Percentiles rank a stretch among this genome's conserved stretches.
Conservation (phyloP, 2,888 invertebrate genomes). For the Myathropa florea region DNA sequence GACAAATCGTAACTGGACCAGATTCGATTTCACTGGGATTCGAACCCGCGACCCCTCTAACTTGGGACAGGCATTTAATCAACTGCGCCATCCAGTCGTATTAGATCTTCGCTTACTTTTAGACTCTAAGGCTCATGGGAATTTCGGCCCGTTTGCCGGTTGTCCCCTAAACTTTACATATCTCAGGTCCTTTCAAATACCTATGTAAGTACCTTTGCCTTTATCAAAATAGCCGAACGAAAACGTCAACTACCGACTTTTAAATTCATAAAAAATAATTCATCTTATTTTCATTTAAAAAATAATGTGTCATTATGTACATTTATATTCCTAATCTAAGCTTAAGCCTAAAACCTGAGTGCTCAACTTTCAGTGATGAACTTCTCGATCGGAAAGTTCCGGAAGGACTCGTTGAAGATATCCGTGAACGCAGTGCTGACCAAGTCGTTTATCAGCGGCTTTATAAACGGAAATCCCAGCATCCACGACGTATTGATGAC, state of each 20-base stretch:
- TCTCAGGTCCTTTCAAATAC: too few relatives aligned
- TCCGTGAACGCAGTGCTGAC: constrained; percentile 92
- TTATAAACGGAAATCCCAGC: constrained; percentile 88
- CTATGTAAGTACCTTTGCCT: too few relatives aligned
- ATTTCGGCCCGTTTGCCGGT: too few relatives aligned
- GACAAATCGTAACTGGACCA: too few relatives aligned
- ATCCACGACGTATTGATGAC: constrained; percentile 92
- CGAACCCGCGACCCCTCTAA: too few relatives aligned
- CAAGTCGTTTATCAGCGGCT: constrained; percentile 90
- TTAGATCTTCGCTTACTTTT: too few relatives aligned
- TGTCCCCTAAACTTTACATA: too few relatives aligned
- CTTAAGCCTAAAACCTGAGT: constrained; percentile 10
- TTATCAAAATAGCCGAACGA: too few relatives aligned
- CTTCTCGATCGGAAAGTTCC: constrained; percentile 86
- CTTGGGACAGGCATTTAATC: too few relatives aligned
- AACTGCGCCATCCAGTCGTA: too few relatives aligned
- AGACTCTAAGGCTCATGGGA: too few relatives aligned
- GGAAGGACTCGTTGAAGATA: constrained; percentile 89
- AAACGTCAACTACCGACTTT: neutral
- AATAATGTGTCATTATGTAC: constrained; percentile 33
- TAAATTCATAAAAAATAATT: neutral
- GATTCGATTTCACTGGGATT: too few relatives aligned
- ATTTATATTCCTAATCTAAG: constrained; percentile 23
- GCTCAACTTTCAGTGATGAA: constrained; percentile 81
- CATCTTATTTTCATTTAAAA: constrained; percentile 1